These are phyloP conservation scores for Caenorhabditis inopinata DNA, from an alignment of 1,140 invertebrate genomes.

Conservation along the genomic window DNA sequence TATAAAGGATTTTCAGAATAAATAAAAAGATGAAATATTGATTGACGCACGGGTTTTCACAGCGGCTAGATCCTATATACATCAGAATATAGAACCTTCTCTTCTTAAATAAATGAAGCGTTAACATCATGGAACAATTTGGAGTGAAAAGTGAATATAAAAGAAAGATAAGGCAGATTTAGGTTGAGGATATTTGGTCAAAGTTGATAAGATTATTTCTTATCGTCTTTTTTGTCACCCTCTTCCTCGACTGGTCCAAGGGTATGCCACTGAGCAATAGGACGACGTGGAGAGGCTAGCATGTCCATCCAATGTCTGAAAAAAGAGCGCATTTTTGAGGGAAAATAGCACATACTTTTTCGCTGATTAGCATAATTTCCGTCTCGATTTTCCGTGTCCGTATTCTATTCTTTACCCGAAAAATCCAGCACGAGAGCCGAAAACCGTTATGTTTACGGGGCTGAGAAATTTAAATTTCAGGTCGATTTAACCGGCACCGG, in stretches of 20 bases:
- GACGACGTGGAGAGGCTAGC: slow-evolving; percentile 92
- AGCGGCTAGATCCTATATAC: slow-evolving; percentile 20
- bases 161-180: neutral
- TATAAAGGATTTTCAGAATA: too few species aligned
- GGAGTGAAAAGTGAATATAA: neutral
- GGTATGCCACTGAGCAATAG: slow-evolving; percentile 99
- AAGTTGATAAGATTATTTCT: slow-evolving; percentile 10
- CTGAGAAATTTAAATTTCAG: too few species aligned
- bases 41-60: neutral
- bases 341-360: too few species aligned
- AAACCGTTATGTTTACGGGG: too few species aligned
- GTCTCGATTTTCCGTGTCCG: too few species aligned
- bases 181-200: too few species aligned
- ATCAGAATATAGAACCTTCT: neutral
- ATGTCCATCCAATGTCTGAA: slow-evolving; percentile 97
- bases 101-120: neutral
- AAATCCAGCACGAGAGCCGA: too few species aligned
- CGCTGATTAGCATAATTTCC: too few species aligned
- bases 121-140: neutral
- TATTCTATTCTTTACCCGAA: too few species aligned
- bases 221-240: slow-evolving; percentile 46
- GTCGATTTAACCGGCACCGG: too few species aligned
- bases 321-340: neutral
- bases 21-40: neutral
- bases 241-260: slow-evolving; percentile 88